Conservation (phyloP, 2,797 vertebrate species). For the Chromobotia macracanthus region DNA sequence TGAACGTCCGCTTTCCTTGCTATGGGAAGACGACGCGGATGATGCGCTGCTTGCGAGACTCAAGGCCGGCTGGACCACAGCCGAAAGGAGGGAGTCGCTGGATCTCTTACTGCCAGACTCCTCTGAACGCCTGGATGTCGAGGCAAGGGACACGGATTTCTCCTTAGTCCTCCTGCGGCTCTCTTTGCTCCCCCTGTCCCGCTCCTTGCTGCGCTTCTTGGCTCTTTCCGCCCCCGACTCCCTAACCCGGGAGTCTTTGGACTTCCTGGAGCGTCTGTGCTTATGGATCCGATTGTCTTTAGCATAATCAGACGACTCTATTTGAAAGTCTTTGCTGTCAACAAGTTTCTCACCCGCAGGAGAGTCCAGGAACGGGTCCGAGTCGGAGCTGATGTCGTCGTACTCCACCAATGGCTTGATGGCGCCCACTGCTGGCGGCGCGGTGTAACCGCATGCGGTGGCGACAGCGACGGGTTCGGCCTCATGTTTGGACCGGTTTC, state of each 20-base stretch:
- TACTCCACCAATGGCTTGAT: conserved; percentile 97
- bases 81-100: conserved; percentile 63
- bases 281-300: conserved; percentile 82
- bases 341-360: conserved; percentile 71
- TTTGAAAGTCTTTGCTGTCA: conserved; percentile 63
- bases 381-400: conserved; percentile 97
- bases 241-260: conserved; percentile 81
- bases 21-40: conserved; percentile 83
- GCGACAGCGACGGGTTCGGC: conserved; percentile 73
- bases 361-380: conserved; percentile 95
- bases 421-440: conserved; percentile 80
- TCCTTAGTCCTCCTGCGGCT: conserved; percentile 72
- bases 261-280: conserved; percentile 85
- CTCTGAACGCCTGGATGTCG: conserved; percentile 79
- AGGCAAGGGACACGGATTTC: conserved; percentile 68
- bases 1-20: conserved; percentile 80
- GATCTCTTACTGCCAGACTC: conserved; percentile 73
- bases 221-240: conserved; percentile 74
- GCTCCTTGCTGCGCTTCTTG: conserved; percentile 80
- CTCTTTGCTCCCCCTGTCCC: conserved; percentile 79
- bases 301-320: conserved; percentile 72
- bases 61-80: conserved; percentile 67
- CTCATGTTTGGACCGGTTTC: conserved; percentile 86
- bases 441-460: conserved; percentile 66
- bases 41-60: conserved; percentile 78